Conservation (phyloP, 2,113 vertebrate genomes). For the Pomatorhinus ruficollis region DNA sequence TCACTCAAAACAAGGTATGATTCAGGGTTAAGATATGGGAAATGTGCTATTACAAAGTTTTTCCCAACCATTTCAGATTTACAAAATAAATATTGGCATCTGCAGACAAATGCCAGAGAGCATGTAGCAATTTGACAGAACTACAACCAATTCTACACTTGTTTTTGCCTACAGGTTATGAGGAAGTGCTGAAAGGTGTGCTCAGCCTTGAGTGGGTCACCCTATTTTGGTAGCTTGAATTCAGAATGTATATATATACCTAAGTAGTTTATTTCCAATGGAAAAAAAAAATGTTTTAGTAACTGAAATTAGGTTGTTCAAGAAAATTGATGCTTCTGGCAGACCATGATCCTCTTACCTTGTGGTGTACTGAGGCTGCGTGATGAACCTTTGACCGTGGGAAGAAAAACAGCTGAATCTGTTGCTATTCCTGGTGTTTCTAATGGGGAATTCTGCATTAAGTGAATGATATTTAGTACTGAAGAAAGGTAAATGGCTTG, state of each 20-base stretch:
- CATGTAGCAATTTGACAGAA: background rate
- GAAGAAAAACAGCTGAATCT: background rate
- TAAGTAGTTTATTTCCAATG: background rate
- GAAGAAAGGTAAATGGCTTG: background rate
- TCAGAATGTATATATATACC: background rate
- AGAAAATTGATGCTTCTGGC: background rate
- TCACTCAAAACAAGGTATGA: background rate
- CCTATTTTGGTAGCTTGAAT: background rate
- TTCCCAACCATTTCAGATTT: background rate
- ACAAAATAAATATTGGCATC: background rate
- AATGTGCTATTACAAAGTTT: background rate
- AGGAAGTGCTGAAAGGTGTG: slow-evolving; percentile 25
- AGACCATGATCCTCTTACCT: fast-evolving
- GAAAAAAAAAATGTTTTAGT: background rate
- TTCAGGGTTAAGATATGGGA: background rate
- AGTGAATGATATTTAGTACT: background rate
- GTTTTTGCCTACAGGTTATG: background rate
- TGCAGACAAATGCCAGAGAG: background rate
- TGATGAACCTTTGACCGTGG: background rate
- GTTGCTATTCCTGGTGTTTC: background rate
- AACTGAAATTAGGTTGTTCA: background rate
- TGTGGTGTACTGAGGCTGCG: background rate
- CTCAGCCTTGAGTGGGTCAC: background rate
- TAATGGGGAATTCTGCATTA: background rate
- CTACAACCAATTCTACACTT: background rate